phyloP scores from a whole-genome alignment of 1,140 invertebrate species.

The Drosophila eugracilis region DNA sequence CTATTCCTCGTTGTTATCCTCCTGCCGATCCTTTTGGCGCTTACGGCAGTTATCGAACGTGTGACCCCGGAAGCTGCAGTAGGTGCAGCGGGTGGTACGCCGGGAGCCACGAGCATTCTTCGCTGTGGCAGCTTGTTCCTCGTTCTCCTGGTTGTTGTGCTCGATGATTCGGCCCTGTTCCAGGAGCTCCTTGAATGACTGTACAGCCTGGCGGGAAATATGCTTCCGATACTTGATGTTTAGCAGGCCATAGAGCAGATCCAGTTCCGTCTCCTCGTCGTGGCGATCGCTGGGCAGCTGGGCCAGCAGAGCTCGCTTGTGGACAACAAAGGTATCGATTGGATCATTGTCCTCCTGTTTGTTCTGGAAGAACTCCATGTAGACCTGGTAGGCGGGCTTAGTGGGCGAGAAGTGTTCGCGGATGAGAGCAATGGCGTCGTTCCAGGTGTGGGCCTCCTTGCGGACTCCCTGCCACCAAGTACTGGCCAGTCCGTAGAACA shows the following conservation, averaged over 20 bases:
- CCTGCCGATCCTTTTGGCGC: conserved; percentile 21
- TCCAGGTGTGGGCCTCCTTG: conserved; percentile 76
- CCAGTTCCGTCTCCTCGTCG: conserved; percentile 76
- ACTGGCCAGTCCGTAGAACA: conserved; percentile 82
- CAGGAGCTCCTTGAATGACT: conserved; percentile 69
- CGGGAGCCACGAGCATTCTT: conserved; percentile 45
- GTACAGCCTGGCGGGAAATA: conserved; percentile 60
- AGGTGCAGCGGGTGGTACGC: conserved; percentile 60
- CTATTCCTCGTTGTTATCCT: conserved; percentile 33
- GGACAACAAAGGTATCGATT: conserved; percentile 78
- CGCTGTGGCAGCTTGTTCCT: conserved; percentile 1
- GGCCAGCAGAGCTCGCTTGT: conserved; percentile 78
- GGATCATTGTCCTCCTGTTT: conserved; percentile 63
- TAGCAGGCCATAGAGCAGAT: conserved; percentile 78
- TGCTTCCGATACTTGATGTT: conserved; percentile 78
- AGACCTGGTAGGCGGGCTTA: conserved; percentile 77
- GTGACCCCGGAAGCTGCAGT: conserved; percentile 70
- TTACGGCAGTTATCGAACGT: conserved; percentile 67
- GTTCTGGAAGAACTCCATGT: conserved; percentile 76
- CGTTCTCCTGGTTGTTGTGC: conserved; percentile 65
- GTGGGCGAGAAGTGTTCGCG: conserved; percentile 76
- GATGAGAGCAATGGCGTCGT: conserved; percentile 67
- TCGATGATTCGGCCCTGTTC: conserved; percentile 79
- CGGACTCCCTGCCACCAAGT: conserved; percentile 85
- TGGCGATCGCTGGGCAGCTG: conserved; percentile 75